phyloP scores from a whole-genome alignment of 1,140 invertebrate species.

The Brachionus sp. region DNA sequence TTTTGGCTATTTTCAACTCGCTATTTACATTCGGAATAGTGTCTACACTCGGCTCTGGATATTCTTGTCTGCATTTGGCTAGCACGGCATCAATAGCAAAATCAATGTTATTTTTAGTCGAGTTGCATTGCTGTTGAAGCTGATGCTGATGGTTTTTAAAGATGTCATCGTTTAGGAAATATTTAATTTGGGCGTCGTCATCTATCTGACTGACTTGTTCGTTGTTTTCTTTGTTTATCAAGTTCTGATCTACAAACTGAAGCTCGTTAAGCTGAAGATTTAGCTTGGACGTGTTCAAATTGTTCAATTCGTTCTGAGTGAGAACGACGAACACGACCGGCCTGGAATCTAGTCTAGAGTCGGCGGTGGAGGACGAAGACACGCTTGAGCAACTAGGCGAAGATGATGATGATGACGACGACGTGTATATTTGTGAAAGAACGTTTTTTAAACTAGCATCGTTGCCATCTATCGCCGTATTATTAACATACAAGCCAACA shows the following conservation, averaged over 20 bases:
- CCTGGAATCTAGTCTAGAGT: slow-evolving; percentile 1
- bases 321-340: neutral
- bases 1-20: neutral
- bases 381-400: neutral
- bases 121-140: neutral
- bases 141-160: neutral
- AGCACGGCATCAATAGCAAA: slow-evolving; percentile 5
- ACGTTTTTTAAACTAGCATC: neutral
- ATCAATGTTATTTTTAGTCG: neutral
- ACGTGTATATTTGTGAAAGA: neutral
- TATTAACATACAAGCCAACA: slow-evolving; percentile 17
- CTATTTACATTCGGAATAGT: slow-evolving; percentile 9
- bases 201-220: neutral
- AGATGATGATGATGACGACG: neutral
- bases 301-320: neutral
- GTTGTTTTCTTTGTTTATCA: neutral
- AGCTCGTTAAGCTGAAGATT: neutral
- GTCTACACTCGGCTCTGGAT: neutral
- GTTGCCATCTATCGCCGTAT: neutral
- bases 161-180: neutral
- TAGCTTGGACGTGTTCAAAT: neutral
- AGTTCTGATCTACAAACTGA: no score
- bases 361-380: neutral
- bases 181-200: neutral
- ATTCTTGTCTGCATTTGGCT: slow-evolving; percentile 14